Percentiles rank a stretch among this genome's conserved stretches.
phyloP scores from a whole-genome alignment of 2,888 invertebrate species.

The Tenthredo distinguenda region DNA sequence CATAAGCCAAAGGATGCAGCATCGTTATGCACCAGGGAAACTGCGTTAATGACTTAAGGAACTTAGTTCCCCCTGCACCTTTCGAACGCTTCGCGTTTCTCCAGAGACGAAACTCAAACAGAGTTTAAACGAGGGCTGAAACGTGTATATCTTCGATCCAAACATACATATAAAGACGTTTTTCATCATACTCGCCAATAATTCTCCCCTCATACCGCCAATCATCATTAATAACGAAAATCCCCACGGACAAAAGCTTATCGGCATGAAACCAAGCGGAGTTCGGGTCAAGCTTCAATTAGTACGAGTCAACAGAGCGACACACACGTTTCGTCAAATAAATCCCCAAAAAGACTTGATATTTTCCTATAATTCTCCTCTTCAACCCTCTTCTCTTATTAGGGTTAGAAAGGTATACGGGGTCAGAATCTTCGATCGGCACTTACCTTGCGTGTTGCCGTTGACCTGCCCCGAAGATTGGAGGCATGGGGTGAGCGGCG shows the following conservation, averaged over 20 bases:
- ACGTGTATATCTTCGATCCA: background rate
- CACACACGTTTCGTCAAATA: background rate
- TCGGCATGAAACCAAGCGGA: background rate
- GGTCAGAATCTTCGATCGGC: conserved; percentile 1
- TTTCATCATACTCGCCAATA: conserved; percentile 1
- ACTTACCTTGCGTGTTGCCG: conserved; percentile 75
- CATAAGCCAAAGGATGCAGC: background rate
- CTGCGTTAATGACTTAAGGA: conserved; percentile 1
- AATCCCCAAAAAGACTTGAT: background rate
- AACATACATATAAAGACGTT: background rate
- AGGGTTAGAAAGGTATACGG: background rate
- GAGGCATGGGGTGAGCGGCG: conserved; percentile 69
- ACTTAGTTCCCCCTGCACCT: background rate
- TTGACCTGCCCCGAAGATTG: conserved; percentile 70
- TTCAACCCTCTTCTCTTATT: background rate
- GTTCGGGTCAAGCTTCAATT: conserved; percentile 1
- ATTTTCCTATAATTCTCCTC: background rate
- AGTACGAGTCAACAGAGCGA: conserved; percentile 12
- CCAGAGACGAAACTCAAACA: background rate
- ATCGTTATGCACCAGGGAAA: background rate
- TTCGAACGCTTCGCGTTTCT: background rate
- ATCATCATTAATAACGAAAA: background rate
- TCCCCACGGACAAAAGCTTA: background rate
- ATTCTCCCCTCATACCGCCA: background rate
- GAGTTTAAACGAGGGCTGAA: background rate